Evolutionary conservation across 2,113 vertebrate genomes (phyloP).

Genomic region (rat (Rattus norvegicus)): DNA sequence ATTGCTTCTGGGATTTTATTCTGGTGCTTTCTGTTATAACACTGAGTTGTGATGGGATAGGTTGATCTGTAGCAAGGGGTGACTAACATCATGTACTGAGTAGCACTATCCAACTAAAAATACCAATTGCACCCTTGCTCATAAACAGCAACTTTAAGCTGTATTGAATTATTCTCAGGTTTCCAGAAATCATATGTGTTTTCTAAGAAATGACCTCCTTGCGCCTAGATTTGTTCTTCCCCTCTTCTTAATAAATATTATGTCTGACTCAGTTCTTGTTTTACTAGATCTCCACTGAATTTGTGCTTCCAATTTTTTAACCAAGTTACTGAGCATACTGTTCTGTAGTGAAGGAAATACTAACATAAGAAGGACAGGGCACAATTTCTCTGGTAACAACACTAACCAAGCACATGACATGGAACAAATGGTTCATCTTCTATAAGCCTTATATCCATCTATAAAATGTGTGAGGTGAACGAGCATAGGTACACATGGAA

Average conservation of each 20-base stretch:
- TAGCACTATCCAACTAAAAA: background rate
- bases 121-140: background rate
- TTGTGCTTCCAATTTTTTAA: background rate
- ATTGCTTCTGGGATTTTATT: constrained; percentile 12
- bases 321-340: background rate
- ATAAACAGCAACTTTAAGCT: constrained; percentile 1
- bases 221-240: background rate
- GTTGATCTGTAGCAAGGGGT: background rate
- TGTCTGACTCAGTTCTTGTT: background rate
- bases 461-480: background rate
- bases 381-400: background rate
- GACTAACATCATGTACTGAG: background rate
- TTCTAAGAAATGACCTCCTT: background rate
- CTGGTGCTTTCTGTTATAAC: background rate
- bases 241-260: background rate
- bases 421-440: background rate
- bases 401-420: background rate
- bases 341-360: background rate
- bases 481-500: no score
- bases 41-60: background rate
- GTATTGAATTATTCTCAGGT: background rate
- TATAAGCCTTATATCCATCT: background rate
- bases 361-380: background rate
- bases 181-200: background rate
- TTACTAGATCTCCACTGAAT: background rate